These are phyloP conservation scores for Sclerodermus sp. DNA, from an alignment of 2,888 invertebrate species.

Conservation along the genomic window DNA sequence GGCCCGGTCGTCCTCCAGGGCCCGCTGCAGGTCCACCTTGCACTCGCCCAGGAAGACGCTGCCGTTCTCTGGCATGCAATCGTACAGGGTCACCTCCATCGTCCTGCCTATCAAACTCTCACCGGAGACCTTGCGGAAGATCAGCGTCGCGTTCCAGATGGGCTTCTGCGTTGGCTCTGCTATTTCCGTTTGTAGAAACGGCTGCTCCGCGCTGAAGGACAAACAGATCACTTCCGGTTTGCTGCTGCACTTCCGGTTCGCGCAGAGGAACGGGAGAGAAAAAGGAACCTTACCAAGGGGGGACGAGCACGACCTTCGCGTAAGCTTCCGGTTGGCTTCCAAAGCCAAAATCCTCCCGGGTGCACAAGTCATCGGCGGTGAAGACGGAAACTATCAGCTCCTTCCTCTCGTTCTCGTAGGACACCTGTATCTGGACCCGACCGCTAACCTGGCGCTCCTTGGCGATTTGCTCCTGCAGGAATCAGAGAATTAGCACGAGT, in stretches of 20 bases:
- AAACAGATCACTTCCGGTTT: too few species aligned
- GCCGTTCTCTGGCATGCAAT: conserved; percentile 79
- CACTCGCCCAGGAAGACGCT: conserved; percentile 81
- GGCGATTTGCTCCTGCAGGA: conserved; percentile 69
- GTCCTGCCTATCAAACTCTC: conserved; percentile 79
- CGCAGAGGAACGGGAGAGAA: neutral
- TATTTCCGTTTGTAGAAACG: conserved; percentile 79
- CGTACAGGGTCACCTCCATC: conserved; percentile 87
- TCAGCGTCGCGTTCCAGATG: conserved; percentile 89
- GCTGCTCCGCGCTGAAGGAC: conserved; percentile 69
- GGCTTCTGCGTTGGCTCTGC: conserved; percentile 86
- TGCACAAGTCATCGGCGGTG: conserved; percentile 81
- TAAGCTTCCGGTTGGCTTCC: conserved; percentile 82
- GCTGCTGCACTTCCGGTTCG: neutral
- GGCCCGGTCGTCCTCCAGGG: conserved; percentile 84
- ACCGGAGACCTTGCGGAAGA: conserved; percentile 77
- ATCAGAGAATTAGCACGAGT: neutral
- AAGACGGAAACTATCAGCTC: conserved; percentile 84
- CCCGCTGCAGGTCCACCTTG: conserved; percentile 78
- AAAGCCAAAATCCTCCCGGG: conserved; percentile 77
- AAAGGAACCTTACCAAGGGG: conserved; percentile 70
- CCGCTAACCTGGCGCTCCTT: conserved; percentile 76
- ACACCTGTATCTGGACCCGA: conserved; percentile 84
- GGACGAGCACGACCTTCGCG: conserved; percentile 78
- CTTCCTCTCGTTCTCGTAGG: conserved; percentile 82